Conservation (phyloP, 2,113 vertebrate genomes). For the Amia ocellicauda region DNA sequence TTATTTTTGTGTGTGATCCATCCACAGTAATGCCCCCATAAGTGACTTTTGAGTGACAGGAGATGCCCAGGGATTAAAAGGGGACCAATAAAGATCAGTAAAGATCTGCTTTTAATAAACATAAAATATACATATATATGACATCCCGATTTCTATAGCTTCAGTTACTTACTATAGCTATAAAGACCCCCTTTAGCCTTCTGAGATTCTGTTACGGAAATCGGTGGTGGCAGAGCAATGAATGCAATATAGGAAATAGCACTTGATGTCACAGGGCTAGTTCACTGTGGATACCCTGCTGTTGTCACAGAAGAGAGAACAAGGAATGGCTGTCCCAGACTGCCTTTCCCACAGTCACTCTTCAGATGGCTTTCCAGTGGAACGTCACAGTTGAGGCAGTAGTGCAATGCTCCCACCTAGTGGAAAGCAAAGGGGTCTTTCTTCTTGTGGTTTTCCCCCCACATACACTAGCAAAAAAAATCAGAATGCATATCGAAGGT, state of each 20-base stretch:
- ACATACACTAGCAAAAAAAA: constrained; percentile 4
- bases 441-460: not conserved
- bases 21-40: too few species aligned
- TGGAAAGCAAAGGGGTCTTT: constrained; percentile 17
- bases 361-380: not conserved
- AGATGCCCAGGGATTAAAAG: too few species aligned
- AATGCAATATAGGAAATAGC: not conserved
- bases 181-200: not conserved
- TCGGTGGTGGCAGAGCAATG: not conserved
- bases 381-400: not conserved
- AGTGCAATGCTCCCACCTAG: constrained; percentile 37
- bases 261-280: not conserved
- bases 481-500: too few species aligned
- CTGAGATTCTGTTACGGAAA: not conserved
- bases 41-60: too few species aligned
- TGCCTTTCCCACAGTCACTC: not conserved
- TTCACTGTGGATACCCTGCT: not conserved
- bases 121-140: not conserved
- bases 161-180: too few species aligned
- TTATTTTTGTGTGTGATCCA: too few species aligned
- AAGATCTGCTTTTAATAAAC: not conserved
- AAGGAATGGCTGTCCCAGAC: not conserved
- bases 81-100: not conserved
- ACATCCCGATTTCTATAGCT: too few species aligned
- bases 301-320: not conserved